These are phyloP conservation scores for Eulemur rubriventer DNA, from an alignment of 2,797 vertebrate genomes.

Conservation along the genomic window DNA sequence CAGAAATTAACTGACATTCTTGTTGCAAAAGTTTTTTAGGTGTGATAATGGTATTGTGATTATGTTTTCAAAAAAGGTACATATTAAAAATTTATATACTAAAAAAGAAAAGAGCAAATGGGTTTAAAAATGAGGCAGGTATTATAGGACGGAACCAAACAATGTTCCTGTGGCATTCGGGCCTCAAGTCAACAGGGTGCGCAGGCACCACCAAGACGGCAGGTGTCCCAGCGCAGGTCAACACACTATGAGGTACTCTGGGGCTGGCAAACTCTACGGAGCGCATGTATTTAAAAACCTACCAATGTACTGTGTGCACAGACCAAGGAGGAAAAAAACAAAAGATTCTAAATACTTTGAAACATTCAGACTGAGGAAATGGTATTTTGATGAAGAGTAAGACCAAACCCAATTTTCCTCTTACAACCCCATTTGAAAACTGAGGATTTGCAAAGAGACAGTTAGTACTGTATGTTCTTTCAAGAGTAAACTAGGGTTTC, in stretches of 20 bases:
- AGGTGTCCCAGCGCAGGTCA: rapidly evolving
- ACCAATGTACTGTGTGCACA: neutral
- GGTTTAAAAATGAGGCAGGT: neutral
- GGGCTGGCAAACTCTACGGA: neutral
- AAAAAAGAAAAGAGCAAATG: neutral
- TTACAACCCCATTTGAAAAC: neutral
- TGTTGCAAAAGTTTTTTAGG: neutral
- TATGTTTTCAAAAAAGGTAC: neutral
- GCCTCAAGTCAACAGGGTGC: neutral
- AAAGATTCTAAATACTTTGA: neutral
- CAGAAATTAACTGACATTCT: neutral
- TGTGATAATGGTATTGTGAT: neutral
- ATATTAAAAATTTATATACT: neutral
- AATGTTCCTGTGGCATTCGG: neutral
- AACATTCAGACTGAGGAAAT: neutral
- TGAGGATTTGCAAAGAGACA: neutral
- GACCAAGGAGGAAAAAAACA: neutral
- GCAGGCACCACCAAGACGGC: neutral
- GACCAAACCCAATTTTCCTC: neutral
- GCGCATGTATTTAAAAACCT: neutral
- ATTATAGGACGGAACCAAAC: neutral
- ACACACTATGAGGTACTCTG: neutral
- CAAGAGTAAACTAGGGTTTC: neutral
- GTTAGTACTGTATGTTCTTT: neutral
- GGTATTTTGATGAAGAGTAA: neutral